Evolutionary conservation across 37 sponge, comb jelly and placozoan genomes (phyloP).

Genomic region (Crambe crambe): DNA sequence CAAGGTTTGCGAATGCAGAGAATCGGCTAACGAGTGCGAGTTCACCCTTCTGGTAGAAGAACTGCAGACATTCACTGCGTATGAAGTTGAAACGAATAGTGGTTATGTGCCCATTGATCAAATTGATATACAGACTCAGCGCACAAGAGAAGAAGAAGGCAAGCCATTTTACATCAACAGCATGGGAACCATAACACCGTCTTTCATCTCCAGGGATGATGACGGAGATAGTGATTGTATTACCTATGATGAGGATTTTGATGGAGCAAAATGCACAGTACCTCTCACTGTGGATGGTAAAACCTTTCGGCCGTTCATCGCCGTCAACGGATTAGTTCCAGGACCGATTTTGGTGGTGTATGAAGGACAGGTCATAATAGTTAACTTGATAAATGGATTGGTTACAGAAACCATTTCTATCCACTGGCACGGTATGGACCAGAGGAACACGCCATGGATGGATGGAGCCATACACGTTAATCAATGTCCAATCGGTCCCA

Average conservation of each 20-base stretch:
- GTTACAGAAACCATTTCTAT: slow-evolving; percentile 56
- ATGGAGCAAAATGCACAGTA: slow-evolving; percentile 28
- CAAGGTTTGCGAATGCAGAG: slow-evolving; percentile 31
- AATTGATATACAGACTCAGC: too few relatives aligned
- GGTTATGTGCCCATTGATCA: background rate
- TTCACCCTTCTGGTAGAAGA: slow-evolving; percentile 55
- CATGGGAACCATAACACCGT: background rate
- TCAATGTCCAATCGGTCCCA: slow-evolving; percentile 69
- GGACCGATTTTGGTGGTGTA: slow-evolving; percentile 71
- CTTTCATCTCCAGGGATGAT: background rate
- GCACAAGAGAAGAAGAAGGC: background rate
- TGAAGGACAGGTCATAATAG: slow-evolving; percentile 39
- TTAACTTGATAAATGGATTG: slow-evolving; percentile 56
- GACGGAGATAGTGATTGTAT: slow-evolving; percentile 6
- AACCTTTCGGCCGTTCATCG: slow-evolving; percentile 45
- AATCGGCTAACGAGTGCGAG: slow-evolving; percentile 16
- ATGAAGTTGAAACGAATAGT: background rate
- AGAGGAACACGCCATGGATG: slow-evolving; percentile 73
- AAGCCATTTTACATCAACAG: slow-evolving; percentile 23
- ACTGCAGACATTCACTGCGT: slow-evolving; percentile 58
- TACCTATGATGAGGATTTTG: slow-evolving; percentile 11
- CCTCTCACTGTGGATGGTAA: slow-evolving; percentile 50
- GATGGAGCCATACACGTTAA: slow-evolving; percentile 71
- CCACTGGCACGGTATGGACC: slow-evolving; percentile 89
- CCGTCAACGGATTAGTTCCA: slow-evolving; percentile 51